phyloP scores from a whole-genome alignment of 2,888 invertebrate species.

The Ernsta delagoae region DNA sequence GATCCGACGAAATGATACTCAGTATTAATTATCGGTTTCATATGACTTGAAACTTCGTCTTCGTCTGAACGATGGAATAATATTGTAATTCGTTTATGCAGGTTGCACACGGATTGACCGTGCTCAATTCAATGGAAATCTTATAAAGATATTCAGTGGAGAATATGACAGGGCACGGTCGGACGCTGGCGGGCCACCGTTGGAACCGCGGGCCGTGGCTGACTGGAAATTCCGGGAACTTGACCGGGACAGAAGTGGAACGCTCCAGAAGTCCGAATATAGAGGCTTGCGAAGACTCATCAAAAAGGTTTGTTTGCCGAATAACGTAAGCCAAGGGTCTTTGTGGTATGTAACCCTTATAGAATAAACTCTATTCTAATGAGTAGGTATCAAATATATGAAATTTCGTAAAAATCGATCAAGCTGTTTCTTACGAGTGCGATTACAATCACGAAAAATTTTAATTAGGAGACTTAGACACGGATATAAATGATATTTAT shows the following conservation, averaged over 20 bases:
- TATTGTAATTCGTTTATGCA: slow-evolving; percentile 48
- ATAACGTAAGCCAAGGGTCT: no score
- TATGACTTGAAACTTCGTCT: neutral
- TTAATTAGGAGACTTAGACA: no score
- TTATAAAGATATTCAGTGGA: slow-evolving; percentile 93
- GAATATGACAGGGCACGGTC: slow-evolving; percentile 87
- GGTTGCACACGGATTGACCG: slow-evolving; percentile 91
- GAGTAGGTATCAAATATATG: no score
- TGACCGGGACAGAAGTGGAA: slow-evolving; percentile 91
- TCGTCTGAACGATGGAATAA: neutral
- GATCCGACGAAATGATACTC: neutral
- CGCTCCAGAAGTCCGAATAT: slow-evolving; percentile 92
- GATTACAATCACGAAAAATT: no score
- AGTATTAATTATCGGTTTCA: slow-evolving; percentile 1
- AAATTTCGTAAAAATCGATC: no score
- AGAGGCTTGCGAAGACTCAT: slow-evolving; percentile 92
- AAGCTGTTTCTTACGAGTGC: no score
- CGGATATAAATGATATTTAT: no score
- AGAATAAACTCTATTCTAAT: no score
- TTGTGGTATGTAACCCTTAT: no score
- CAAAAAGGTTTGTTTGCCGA: slow-evolving; percentile 85
- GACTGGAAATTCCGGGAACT: slow-evolving; percentile 96
- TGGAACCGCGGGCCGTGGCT: slow-evolving; percentile 85
- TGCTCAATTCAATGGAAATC: slow-evolving; percentile 91
- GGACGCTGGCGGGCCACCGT: slow-evolving; percentile 51